Evolutionary conservation across 2,888 invertebrate species (phyloP).

Genomic region (Meteorus cinctellus): DNA sequence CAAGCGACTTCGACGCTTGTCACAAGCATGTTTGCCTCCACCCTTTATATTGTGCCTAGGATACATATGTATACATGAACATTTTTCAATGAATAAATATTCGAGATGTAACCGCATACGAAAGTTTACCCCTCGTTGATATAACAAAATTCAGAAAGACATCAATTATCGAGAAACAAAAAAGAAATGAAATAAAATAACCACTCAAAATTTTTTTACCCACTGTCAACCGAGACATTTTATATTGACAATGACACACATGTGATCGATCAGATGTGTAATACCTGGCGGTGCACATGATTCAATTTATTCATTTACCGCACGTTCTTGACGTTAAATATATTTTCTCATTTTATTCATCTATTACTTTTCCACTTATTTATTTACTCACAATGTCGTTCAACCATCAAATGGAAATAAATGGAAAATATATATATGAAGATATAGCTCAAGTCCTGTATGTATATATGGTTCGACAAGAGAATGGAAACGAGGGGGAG

Average conservation of each 20-base stretch:
- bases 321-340: background rate
- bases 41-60: background rate
- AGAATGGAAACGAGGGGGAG: conserved; percentile 11
- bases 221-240: background rate
- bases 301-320: background rate
- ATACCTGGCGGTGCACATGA: background rate
- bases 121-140: background rate
- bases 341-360: conserved; percentile 5
- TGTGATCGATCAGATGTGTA: background rate
- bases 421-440: conserved; percentile 1
- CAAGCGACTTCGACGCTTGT: conserved; percentile 45
- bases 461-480: conserved; percentile 21
- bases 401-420: conserved; percentile 3
- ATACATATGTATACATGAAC: background rate
- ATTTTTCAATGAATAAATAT: no score
- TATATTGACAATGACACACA: background rate
- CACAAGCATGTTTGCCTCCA: conserved; percentile 34
- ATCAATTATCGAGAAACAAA: background rate
- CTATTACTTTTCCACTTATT: background rate
- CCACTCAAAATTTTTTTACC: background rate
- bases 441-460: conserved; percentile 20
- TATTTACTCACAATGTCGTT: conserved; percentile 4
- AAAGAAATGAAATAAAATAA: background rate
- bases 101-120: no score
- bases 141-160: background rate